These are phyloP conservation scores for Pelobates fuscus DNA, from an alignment of 2,113 vertebrate species.

Conservation along the genomic window DNA sequence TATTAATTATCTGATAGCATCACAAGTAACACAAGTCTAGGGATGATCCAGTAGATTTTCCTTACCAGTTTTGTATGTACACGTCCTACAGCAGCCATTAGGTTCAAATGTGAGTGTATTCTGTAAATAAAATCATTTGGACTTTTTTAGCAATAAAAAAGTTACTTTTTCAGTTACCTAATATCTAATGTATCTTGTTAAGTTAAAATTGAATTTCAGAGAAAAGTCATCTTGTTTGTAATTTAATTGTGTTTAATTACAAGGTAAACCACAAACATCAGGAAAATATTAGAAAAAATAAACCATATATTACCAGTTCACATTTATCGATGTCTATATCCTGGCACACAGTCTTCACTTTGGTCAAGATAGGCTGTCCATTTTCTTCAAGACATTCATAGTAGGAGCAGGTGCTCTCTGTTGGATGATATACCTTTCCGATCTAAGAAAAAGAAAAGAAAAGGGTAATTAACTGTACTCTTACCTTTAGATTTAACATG, in stretches of 20 bases:
- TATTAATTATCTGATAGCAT: too few species aligned
- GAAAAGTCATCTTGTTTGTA: too few species aligned
- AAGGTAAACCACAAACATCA: too few species aligned
- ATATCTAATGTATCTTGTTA: too few species aligned
- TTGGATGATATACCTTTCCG: slow-evolving; percentile 3
- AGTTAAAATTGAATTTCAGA: too few species aligned
- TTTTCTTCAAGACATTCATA: slow-evolving; percentile 36
- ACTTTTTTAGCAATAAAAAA: too few species aligned
- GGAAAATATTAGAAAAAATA: not conserved
- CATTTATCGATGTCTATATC: slow-evolving; percentile 18
- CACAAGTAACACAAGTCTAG: too few species aligned
- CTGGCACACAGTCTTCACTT: slow-evolving; percentile 37
- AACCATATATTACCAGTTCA: slow-evolving; percentile 22
- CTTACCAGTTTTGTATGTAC: slow-evolving; percentile 36
- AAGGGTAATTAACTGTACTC: not conserved
- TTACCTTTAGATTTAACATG: not conserved
- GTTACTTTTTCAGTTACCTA: too few species aligned
- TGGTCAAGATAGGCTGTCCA: slow-evolving; percentile 26
- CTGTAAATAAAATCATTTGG: slow-evolving; percentile 6
- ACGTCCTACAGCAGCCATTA: slow-evolving; percentile 34
- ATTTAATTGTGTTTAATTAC: too few species aligned
- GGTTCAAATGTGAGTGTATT: slow-evolving; percentile 14
- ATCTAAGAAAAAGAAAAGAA: slow-evolving; percentile 11
- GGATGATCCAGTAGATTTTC: too few species aligned
- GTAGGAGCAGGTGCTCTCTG: slow-evolving; percentile 5